Conservation (phyloP, 2,797 vertebrate species). For the Xerus rutilus region DNA sequence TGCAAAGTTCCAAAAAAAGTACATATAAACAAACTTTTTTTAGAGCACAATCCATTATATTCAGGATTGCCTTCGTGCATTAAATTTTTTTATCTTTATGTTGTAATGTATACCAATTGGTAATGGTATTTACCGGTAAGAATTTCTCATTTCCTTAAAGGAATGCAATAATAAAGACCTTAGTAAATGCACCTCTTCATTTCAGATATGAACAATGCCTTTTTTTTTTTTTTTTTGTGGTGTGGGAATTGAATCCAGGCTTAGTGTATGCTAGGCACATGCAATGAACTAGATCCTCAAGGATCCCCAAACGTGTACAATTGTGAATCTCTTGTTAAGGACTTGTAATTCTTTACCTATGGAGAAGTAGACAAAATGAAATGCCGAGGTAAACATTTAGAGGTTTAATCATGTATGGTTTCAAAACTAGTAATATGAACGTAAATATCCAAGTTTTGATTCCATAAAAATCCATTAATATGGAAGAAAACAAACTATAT, state of each 20-base stretch:
- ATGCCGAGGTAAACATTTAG: slow-evolving; percentile 45
- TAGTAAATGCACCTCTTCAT: background rate
- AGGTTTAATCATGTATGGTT: background rate
- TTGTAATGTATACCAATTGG: background rate
- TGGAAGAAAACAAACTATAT: background rate
- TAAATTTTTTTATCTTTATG: background rate
- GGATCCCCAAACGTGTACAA: background rate
- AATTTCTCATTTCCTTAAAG: background rate
- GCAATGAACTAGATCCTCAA: background rate
- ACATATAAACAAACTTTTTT: slow-evolving; percentile 24
- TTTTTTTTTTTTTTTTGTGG: background rate
- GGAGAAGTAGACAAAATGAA: slow-evolving; percentile 12
- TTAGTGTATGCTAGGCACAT: background rate
- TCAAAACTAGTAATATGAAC: slow-evolving; percentile 44
- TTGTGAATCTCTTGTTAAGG: background rate
- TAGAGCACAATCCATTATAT: slow-evolving; percentile 21
- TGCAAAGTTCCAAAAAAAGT: slow-evolving; percentile 37
- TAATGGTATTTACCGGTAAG: background rate
- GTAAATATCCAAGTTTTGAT: slow-evolving; percentile 46
- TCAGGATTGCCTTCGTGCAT: background rate
- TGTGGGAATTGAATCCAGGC: background rate
- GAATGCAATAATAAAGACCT: background rate
- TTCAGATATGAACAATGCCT: slow-evolving; percentile 4
- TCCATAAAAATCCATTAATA: slow-evolving; percentile 1
- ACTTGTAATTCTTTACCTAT: slow-evolving; percentile 34